phyloP scores from a whole-genome alignment of 2,888 invertebrate genomes.

The Lasioglossum calceatum region DNA sequence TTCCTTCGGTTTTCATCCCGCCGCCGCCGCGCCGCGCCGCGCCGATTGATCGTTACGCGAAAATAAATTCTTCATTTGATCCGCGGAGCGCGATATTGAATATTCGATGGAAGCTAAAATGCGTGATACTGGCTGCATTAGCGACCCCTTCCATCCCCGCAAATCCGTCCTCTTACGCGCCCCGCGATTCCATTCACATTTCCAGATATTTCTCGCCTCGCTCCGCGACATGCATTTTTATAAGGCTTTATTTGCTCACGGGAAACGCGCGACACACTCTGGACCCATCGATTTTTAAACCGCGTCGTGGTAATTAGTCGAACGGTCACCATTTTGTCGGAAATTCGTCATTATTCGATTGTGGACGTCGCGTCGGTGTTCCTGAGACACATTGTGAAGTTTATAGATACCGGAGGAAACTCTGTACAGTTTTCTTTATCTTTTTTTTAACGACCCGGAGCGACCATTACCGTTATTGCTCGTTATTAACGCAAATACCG shows the following conservation, averaged over 20 bases:
- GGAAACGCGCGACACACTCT: not conserved
- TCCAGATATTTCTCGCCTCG: slow-evolving; percentile 54
- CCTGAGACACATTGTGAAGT: not conserved
- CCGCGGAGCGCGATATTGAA: slow-evolving; percentile 49
- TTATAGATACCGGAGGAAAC: not conserved
- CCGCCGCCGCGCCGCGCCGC: no score
- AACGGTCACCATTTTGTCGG: not conserved
- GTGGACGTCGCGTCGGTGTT: not conserved
- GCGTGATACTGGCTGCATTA: slow-evolving; percentile 55
- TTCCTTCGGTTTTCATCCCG: slow-evolving; percentile 22
- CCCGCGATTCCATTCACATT: slow-evolving; percentile 31
- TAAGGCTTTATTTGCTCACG: slow-evolving; percentile 51
- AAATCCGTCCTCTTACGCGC: not conserved
- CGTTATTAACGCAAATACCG: slow-evolving; percentile 59
- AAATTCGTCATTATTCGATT: not conserved
- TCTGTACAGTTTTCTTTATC: not conserved
- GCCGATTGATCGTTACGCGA: slow-evolving; percentile 44
- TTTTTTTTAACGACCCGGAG: slow-evolving; percentile 12
- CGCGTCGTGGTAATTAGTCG: not conserved
- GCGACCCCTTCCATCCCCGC: not conserved
- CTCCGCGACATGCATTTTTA: slow-evolving; percentile 42
- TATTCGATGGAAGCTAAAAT: slow-evolving; percentile 59
- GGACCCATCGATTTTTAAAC: not conserved
- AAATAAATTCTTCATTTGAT: slow-evolving; percentile 57
- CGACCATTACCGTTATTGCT: slow-evolving; percentile 62